Percentiles rank a stretch among this genome's conserved stretches.
Conservation (phyloP, 2,113 vertebrate species). For the Vireo altiloquus region DNA sequence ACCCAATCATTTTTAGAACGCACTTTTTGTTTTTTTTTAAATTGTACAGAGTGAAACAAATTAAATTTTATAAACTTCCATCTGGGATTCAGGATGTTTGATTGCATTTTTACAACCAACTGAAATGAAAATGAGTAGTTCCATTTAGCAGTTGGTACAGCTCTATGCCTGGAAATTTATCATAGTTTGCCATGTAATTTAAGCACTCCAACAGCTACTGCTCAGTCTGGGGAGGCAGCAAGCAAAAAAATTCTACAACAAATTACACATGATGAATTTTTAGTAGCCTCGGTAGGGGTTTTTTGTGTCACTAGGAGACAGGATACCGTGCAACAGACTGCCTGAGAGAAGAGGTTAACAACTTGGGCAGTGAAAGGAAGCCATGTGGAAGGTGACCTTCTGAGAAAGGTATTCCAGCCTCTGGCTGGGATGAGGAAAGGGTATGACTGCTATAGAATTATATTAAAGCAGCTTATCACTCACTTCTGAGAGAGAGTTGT, state of each 20-base stretch:
- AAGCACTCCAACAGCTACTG: background rate
- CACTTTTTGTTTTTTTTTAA: background rate
- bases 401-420: conserved; percentile 11
- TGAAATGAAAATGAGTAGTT: conserved; percentile 15
- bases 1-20: background rate
- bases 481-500: background rate
- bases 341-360: background rate
- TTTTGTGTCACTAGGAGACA: background rate
- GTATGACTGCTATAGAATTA: background rate
- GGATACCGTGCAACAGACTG: background rate
- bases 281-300: background rate
- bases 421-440: background rate
- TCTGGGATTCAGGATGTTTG: background rate
- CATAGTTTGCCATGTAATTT: conserved; percentile 28
- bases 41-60: background rate
- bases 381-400: conserved; percentile 13
- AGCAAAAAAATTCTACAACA: background rate
- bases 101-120: conserved; percentile 6
- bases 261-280: conserved; percentile 24
- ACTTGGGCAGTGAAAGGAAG: background rate
- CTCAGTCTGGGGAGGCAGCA: background rate
- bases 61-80: background rate
- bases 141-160: background rate
- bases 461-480: conserved; percentile 21
- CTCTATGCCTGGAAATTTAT: background rate